phyloP scores from a whole-genome alignment of 1,140 invertebrate species.

The Chlorops oryzae region DNA sequence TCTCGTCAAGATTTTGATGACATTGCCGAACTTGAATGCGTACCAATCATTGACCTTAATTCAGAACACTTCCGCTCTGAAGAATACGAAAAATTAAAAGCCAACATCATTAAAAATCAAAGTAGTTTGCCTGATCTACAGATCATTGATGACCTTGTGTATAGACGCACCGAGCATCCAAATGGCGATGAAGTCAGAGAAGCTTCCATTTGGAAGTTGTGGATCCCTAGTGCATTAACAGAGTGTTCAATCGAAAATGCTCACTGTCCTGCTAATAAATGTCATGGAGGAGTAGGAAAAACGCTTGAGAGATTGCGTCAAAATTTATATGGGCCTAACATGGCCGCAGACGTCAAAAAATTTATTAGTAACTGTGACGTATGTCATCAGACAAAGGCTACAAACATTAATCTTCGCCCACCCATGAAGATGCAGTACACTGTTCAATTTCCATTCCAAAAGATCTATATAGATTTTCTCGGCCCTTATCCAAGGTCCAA shows the following conservation, averaged over 20 bases:
- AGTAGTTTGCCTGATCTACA: neutral
- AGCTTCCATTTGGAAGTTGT: neutral
- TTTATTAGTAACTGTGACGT: neutral
- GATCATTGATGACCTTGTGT: neutral
- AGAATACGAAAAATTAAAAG: neutral
- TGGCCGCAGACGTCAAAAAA: neutral
- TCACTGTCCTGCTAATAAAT: neutral
- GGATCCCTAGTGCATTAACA: neutral
- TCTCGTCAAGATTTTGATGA: slow-evolving; percentile 15
- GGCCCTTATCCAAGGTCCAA: too few species aligned
- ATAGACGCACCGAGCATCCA: neutral
- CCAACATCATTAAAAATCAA: neutral
- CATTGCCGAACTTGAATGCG: neutral
- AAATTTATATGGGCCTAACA: neutral
- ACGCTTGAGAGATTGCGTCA: neutral
- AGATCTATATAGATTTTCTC: too few species aligned
- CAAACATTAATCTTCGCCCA: neutral
- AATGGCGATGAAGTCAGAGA: neutral
- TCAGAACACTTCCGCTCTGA: neutral
- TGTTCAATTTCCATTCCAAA: too few species aligned
- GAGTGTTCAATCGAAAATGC: neutral
- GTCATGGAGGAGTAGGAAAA: neutral
- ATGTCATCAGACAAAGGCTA: neutral
- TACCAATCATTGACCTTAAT: neutral
- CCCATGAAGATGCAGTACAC: too few species aligned